These are phyloP conservation scores for Zaprionus tsacasi DNA, from an alignment of 1,140 invertebrate genomes.

Conservation along the genomic window DNA sequence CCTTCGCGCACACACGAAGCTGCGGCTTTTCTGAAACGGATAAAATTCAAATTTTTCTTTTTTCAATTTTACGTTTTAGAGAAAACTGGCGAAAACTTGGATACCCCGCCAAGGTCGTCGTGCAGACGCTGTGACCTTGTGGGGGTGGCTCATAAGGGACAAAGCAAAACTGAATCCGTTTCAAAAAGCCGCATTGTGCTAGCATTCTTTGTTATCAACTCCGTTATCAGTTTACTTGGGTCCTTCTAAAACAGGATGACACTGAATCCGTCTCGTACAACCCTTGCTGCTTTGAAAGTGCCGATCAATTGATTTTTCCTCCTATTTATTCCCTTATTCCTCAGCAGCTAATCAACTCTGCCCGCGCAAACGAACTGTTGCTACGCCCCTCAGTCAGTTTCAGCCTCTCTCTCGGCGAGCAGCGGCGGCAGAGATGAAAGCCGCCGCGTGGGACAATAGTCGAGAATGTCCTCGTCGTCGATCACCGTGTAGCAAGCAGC, in stretches of 20 bases:
- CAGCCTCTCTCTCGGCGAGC: background rate
- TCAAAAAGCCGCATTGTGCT: no score
- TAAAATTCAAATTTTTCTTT: no score
- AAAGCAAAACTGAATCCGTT: no score
- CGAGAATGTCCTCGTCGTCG: slow-evolving; percentile 75
- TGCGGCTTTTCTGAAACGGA: no score
- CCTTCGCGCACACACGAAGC: no score
- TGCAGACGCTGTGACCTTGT: no score
- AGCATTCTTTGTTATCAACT: no score
- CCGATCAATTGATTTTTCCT: slow-evolving; percentile 19
- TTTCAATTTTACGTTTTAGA: no score
- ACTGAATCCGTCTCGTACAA: background rate
- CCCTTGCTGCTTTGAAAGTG: background rate
- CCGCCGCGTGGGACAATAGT: slow-evolving; percentile 30
- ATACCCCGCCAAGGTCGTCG: no score
- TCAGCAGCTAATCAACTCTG: slow-evolving; percentile 53
- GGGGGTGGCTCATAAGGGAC: no score
- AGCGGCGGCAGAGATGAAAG: slow-evolving; percentile 70
- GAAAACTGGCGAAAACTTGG: no score
- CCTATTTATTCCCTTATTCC: slow-evolving; percentile 29
- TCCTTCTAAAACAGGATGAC: background rate
- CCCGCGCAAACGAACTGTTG: slow-evolving; percentile 46
- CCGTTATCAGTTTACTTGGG: no score
- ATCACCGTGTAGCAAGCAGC: slow-evolving; percentile 44
- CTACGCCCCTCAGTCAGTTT: slow-evolving; percentile 17